phyloP scores from a whole-genome alignment of 1,140 invertebrate genomes.

The Leguminivora glycinivorella region DNA sequence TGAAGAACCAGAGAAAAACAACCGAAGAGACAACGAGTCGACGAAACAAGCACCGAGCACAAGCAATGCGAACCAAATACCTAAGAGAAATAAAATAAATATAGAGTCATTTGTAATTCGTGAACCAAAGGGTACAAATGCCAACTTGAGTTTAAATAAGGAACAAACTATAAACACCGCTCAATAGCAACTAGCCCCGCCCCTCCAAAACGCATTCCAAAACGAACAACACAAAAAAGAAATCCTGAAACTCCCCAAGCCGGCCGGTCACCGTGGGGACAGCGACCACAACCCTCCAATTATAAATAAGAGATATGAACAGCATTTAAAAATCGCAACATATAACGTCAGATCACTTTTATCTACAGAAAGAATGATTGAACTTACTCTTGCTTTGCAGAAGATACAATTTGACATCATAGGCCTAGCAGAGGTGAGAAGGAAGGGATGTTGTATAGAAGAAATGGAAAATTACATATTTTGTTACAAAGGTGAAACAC shows the following conservation, averaged over 20 bases:
- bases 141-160: neutral
- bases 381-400: too few species aligned
- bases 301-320: constrained; percentile 4
- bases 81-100: neutral
- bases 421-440: too few species aligned
- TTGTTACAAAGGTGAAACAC: too few species aligned
- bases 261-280: neutral
- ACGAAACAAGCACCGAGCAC: neutral
- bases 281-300: neutral
- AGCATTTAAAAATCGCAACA: too few species aligned
- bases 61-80: neutral
- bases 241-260: neutral
- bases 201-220: neutral
- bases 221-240: neutral
- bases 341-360: too few species aligned
- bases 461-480: too few species aligned
- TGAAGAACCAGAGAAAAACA: neutral
- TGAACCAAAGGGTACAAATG: neutral
- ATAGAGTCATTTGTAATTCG: neutral
- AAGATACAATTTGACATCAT: too few species aligned
- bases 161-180: neutral
- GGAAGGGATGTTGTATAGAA: too few species aligned
- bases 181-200: neutral
- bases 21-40: neutral
- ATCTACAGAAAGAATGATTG: too few species aligned